Percentiles rank a stretch among this genome's conserved stretches.
Conservation (phyloP, 2,888 invertebrate genomes). For the Eumacrocentrus americanus region DNA sequence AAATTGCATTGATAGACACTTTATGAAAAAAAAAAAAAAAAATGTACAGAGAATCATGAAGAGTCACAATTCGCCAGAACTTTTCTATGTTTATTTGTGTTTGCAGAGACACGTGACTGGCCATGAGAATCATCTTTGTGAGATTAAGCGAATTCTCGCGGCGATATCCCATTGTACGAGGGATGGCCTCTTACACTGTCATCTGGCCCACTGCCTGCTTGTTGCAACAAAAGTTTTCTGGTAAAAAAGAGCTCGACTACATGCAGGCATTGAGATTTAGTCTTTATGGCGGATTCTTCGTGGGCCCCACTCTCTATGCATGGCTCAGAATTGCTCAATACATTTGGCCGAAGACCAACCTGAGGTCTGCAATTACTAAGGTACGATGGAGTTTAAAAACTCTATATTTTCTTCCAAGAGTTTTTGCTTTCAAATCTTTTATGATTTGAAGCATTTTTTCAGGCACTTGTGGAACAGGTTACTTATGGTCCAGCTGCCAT, state of each 20-base stretch:
- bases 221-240: conserved; percentile 64
- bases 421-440: neutral
- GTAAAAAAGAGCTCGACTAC: conserved; percentile 56
- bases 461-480: conserved; percentile 77
- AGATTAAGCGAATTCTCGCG: conserved; percentile 61
- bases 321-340: conserved; percentile 80
- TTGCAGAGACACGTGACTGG: neutral
- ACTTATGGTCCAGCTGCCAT: conserved; percentile 79
- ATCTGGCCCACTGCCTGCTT: conserved; percentile 69
- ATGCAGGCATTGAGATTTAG: conserved; percentile 74
- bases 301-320: conserved; percentile 80
- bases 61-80: too few species aligned
- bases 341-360: conserved; percentile 76
- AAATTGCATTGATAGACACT: neutral
- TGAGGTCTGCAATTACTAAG: conserved; percentile 76
- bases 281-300: conserved; percentile 80
- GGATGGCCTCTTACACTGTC: conserved; percentile 67
- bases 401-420: neutral
- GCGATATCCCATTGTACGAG: conserved; percentile 65
- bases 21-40: too few species aligned
- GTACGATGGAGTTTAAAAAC: conserved; percentile 57
- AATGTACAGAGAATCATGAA: too few species aligned
- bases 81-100: too few species aligned
- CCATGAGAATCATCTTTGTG: conserved; percentile 56
- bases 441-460: conserved; percentile 38